Percentiles rank a stretch among this genome's conserved stretches.
Conservation (phyloP, 2,888 invertebrate genomes). For the Drosophila mayaguana region DNA sequence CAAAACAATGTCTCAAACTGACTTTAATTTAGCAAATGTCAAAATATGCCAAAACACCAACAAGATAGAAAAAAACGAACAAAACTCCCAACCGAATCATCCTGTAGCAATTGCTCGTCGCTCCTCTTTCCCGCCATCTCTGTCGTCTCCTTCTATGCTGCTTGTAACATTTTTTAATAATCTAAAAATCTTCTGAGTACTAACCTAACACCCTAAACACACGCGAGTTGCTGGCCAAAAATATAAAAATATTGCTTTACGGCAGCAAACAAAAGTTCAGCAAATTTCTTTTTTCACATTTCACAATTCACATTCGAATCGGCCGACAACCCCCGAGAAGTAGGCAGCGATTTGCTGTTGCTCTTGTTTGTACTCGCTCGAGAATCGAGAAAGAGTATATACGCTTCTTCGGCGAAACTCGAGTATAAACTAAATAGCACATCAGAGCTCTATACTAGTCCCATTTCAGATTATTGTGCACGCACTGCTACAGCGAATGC, state of each 20-base stretch:
- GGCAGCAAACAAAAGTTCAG: conserved; percentile 59
- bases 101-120: conserved; percentile 17
- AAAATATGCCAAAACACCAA: conserved; percentile 35
- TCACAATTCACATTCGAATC: conserved; percentile 26
- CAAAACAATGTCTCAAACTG: conserved; percentile 44
- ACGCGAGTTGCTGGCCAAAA: conserved; percentile 15
- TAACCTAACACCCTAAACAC: conserved; percentile 17
- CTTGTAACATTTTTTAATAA: conserved; percentile 68
- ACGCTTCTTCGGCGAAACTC: neutral
- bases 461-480: no score
- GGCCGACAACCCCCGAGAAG: conserved; percentile 56
- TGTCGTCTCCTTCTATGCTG: neutral
- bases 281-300: conserved; percentile 48
- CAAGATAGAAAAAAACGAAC: neutral
- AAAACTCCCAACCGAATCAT: conserved; percentile 19
- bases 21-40: conserved; percentile 76
- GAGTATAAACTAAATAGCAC: neutral
- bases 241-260: conserved; percentile 23
- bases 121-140: neutral
- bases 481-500: no score
- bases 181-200: conserved; percentile 66
- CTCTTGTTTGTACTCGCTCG: neutral
- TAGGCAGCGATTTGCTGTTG: conserved; percentile 34
- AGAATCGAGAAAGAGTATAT: neutral
- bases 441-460: no score